phyloP scores from a whole-genome alignment of 2,888 invertebrate species.

The Lasioglossum villosulum region DNA sequence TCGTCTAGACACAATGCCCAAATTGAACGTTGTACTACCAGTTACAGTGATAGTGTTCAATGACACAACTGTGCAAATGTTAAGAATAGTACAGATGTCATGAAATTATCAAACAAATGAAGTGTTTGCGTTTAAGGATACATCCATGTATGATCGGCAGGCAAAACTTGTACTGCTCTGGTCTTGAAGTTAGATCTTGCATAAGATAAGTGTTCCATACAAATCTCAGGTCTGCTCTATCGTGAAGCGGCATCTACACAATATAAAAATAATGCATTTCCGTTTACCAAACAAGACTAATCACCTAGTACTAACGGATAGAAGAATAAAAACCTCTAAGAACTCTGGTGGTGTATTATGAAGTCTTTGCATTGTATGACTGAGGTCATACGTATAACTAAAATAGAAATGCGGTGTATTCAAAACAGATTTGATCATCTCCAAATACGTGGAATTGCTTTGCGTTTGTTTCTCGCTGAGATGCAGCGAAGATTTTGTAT shows the following conservation, averaged over 20 bases:
- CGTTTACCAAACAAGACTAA: neutral
- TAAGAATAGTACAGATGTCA: constrained; percentile 72
- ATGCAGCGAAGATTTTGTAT: constrained; percentile 93
- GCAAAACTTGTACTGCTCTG: constrained; percentile 91
- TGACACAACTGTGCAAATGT: constrained; percentile 87
- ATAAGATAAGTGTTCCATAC: constrained; percentile 96
- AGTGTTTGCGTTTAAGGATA: constrained; percentile 86
- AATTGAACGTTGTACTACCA: constrained; percentile 90
- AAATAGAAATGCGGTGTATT: constrained; percentile 96
- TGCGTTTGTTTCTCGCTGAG: constrained; percentile 93
- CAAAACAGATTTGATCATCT: constrained; percentile 93
- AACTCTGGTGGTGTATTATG: constrained; percentile 94
- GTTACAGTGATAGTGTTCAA: constrained; percentile 93
- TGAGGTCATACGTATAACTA: constrained; percentile 97
- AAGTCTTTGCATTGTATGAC: constrained; percentile 95
- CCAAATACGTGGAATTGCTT: constrained; percentile 93
- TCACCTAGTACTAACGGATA: constrained; percentile 24
- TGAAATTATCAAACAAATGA: neutral
- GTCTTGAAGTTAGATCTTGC: constrained; percentile 89
- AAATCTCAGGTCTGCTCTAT: constrained; percentile 94
- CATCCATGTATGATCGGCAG: constrained; percentile 97
- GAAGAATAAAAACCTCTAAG: constrained; percentile 86
- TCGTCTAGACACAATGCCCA: constrained; percentile 95
- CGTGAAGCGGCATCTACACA: constrained; percentile 89
- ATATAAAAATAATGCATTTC: constrained; percentile 23